Percentiles rank a stretch among this genome's conserved stretches.
These are phyloP conservation scores for Heterohyrax brucei DNA, from an alignment of 2,797 vertebrate species.

Conservation along the genomic window DNA sequence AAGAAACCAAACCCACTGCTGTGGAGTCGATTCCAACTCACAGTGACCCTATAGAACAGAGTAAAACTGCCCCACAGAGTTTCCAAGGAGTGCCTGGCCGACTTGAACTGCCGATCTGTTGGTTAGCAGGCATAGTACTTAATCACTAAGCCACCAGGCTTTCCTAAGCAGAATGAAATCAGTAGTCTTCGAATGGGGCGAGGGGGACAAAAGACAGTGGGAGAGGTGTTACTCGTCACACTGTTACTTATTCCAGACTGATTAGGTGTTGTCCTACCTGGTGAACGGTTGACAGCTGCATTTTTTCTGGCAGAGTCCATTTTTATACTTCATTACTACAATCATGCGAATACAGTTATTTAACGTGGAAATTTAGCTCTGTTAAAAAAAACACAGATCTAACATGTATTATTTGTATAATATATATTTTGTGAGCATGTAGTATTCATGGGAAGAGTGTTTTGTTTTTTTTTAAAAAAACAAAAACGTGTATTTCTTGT, in stretches of 20 bases:
- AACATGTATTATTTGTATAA: neutral
- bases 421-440: neutral
- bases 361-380: neutral
- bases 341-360: neutral
- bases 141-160: no score
- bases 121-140: no score
- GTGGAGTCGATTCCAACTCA: no score
- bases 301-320: neutral
- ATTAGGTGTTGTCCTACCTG: neutral
- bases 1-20: no score
- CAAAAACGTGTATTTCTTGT: conserved; percentile 13
- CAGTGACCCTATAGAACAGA: no score
- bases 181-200: neutral
- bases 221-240: neutral
- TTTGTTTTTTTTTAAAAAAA: neutral
- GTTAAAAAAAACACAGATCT: neutral
- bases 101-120: no score
- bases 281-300: neutral
- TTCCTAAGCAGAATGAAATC: neutral
- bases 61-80: no score
- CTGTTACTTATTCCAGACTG: neutral
- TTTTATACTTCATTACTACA: neutral
- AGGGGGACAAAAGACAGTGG: neutral
- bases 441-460: conserved; percentile 11
- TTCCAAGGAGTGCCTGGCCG: no score